These are phyloP conservation scores for Marmota monax DNA, from an alignment of 2,113 vertebrate species.

Conservation along the genomic window DNA sequence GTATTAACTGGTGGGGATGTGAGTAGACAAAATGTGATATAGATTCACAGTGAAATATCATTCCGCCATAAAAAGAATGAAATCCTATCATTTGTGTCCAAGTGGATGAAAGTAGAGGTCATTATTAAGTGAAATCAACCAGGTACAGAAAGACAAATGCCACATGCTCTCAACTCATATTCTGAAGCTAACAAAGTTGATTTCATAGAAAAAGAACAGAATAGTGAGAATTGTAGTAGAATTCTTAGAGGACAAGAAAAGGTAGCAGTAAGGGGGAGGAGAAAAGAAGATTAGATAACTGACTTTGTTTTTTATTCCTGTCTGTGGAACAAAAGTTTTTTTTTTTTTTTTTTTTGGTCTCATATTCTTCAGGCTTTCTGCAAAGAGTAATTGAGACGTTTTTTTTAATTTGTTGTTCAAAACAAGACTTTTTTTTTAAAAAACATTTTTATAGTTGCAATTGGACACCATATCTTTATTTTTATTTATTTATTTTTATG, in stretches of 20 bases:
- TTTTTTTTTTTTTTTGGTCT: not conserved
- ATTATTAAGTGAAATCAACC: not conserved
- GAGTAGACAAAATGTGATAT: not conserved
- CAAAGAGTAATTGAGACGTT: not conserved
- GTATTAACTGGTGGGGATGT: not conserved
- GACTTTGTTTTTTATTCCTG: constrained; percentile 13
- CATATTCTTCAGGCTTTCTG: not conserved
- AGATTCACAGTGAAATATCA: not conserved
- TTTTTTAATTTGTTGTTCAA: no score
- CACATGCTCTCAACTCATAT: not conserved
- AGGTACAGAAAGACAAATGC: not conserved
- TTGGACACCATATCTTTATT: no score
- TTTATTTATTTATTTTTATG: no score
- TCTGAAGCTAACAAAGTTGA: not conserved
- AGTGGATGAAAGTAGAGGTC: not conserved
- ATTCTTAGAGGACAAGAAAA: not conserved
- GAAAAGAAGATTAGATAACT: not conserved
- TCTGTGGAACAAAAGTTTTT: not conserved
- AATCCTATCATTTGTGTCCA: not conserved
- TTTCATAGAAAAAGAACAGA: not conserved
- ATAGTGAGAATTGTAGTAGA: not conserved
- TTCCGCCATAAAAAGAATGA: not conserved
- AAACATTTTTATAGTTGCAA: no score
- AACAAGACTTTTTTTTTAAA: no score
- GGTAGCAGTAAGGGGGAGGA: not conserved